phyloP scores from a whole-genome alignment of 2,888 invertebrate species.

The Cephus spinipes region DNA sequence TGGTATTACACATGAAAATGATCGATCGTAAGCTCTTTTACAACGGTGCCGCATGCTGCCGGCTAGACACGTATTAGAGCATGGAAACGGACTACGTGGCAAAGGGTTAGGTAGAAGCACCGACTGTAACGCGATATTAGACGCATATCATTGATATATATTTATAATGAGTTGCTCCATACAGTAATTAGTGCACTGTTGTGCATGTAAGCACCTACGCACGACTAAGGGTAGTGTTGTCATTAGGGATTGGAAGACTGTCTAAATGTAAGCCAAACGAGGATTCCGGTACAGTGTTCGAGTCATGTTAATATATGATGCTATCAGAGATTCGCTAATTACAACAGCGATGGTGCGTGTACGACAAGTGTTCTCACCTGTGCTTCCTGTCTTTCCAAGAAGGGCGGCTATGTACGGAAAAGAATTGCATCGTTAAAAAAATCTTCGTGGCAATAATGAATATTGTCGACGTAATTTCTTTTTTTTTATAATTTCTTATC shows the following conservation, averaged over 20 bases:
- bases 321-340: neutral
- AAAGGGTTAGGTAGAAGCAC: neutral
- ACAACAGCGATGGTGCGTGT: neutral
- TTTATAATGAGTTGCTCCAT: neutral
- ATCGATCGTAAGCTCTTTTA: neutral
- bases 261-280: neutral
- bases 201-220: neutral
- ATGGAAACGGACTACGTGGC: neutral
- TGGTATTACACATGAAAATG: neutral
- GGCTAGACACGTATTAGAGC: neutral
- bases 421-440: slow-evolving; percentile 41
- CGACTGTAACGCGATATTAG: neutral
- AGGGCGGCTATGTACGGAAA: slow-evolving; percentile 60
- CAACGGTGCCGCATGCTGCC: neutral
- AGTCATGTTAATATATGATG: neutral
- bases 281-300: neutral
- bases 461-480: slow-evolving; percentile 20
- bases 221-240: neutral
- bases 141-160: neutral
- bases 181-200: neutral
- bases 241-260: neutral
- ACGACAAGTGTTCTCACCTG: slow-evolving; percentile 59
- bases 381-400: slow-evolving; percentile 65
- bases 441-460: slow-evolving; percentile 14
- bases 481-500: slow-evolving; percentile 8